Percentiles rank a stretch among this genome's conserved stretches.
phyloP scores from a whole-genome alignment of 2,888 invertebrate genomes.

The Dorcus hopei region DNA sequence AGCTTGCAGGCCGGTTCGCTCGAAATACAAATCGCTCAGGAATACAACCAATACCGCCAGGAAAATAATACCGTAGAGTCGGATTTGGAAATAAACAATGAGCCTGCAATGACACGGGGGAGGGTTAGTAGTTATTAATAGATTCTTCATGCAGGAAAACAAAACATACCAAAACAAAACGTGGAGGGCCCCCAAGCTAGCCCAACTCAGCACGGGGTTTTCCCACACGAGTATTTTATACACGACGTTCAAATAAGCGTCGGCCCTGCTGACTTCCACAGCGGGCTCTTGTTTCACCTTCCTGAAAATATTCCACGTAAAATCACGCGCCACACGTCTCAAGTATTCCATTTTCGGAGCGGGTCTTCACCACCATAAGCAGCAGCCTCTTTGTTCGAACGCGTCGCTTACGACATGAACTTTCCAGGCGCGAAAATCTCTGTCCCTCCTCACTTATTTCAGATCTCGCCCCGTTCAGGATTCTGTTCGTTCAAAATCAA shows the following conservation, averaged over 20 bases:
- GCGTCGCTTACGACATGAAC: neutral
- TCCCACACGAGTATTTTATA: conserved; percentile 46
- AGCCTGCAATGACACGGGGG: conserved; percentile 38
- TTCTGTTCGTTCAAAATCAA: conserved; percentile 14
- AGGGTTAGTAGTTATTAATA: neutral
- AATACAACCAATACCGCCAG: conserved; percentile 36
- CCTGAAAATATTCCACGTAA: conserved; percentile 2
- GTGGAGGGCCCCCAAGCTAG: conserved; percentile 42
- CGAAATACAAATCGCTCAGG: conserved; percentile 38
- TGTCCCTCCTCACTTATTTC: neutral
- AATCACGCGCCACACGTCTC: conserved; percentile 3
- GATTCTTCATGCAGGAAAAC: neutral
- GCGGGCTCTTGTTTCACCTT: conserved; percentile 3
- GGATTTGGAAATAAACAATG: conserved; percentile 42
- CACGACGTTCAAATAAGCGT: conserved; percentile 36
- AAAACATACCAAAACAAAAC: conserved; percentile 47
- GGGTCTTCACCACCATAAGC: neutral
- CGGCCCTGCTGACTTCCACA: conserved; percentile 24
- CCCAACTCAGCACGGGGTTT: conserved; percentile 40
- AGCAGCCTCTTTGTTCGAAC: neutral
- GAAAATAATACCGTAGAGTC: conserved; percentile 49
- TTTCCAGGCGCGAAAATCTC: neutral
- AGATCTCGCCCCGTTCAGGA: conserved; percentile 7
- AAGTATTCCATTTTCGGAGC: conserved; percentile 9
- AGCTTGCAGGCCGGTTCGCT: conserved; percentile 24